Base-by-base conservation (phyloP, 2,888 invertebrate genomes). In the Philereme transversata region DNA sequence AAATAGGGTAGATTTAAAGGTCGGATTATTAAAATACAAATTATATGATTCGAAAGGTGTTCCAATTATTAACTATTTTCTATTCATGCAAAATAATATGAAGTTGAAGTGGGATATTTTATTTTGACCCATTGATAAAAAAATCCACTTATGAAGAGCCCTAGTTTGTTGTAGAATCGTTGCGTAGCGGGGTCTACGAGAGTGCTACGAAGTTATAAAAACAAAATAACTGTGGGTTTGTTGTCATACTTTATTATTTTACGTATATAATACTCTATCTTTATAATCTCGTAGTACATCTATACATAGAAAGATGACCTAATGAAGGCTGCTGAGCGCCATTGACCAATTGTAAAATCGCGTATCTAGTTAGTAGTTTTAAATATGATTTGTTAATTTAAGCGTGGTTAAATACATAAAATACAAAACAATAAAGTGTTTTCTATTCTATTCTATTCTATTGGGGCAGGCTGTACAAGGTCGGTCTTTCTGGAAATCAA, bases 101-200 rank as follows among this genome's bases (percentile, higher is more conserved):
- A 36, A 22, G 33, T 46, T 43, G 44, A 52, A 49, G 40, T 51
- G 51, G 51, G 9, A 47, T 38, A 51, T 40, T 44, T 38, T 38
- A 50, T 45, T 59, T 53, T 53, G 34, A 43, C 10, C 11, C 9
- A 45, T 44, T 45, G 9, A 45, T 38, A 47, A 34, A 34, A n/a
- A 0, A 34, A 35, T n/a, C 47, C 8, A 40, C 8, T 0, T 7
- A 8, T 5, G 33, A 10, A 38, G 38, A 45, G 5, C 5, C 8
- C 9, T 33, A n/a, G 47, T 34, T 34, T 36, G 48, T 10, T 33
- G 56, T 53, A 46, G 50, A 40, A 38, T 36, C 43, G 5, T 40
- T 8, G 50, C 72, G 74, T 71, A 76, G 74, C 68, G 5, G 4
- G 46, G 38, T 36, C 77, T 75, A 77, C 77, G 69, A 59, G n/a